Conservation (phyloP, 2,113 vertebrate genomes). For the Thryonomys swinderianus region DNA sequence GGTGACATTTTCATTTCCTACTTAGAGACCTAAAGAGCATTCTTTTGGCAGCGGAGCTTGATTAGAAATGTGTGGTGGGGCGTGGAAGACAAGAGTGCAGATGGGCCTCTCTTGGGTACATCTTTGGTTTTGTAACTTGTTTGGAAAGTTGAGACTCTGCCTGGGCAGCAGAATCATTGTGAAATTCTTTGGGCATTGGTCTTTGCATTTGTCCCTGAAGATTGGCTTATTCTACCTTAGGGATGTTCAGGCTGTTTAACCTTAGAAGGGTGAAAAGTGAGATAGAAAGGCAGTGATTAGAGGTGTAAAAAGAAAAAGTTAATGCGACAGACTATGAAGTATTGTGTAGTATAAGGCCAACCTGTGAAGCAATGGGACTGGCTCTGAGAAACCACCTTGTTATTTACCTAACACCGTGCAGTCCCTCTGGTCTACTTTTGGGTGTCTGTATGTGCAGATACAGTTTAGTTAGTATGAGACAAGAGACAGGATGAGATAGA, state of each 20-base stretch:
- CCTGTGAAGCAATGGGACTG: not conserved
- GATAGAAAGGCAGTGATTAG: not conserved
- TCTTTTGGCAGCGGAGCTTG: not conserved
- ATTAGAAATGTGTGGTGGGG: not conserved
- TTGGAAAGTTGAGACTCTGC: not conserved
- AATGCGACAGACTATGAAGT: not conserved
- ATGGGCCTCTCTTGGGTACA: too few relatives aligned
- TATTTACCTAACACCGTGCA: not conserved
- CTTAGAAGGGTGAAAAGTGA: not conserved
- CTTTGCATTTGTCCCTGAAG: not conserved
- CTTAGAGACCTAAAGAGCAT: not conserved
- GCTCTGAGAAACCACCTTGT: not conserved
- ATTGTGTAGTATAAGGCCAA: not conserved
- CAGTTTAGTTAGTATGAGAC: not conserved
- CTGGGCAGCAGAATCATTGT: not conserved
- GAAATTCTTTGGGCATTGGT: not conserved
- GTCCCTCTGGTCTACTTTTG: not conserved
- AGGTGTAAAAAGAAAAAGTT: not conserved
- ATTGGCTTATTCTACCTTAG: not conserved
- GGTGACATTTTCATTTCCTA: not conserved
- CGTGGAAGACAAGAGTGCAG: rapidly evolving
- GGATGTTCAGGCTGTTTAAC: not conserved
- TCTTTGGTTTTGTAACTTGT: not conserved
- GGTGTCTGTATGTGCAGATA: not conserved
- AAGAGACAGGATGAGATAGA: not conserved